Percentiles rank a stretch among this genome's conserved stretches.
phyloP scores from a whole-genome alignment of 2,888 invertebrate species.

The Drosophila melanosoma region DNA sequence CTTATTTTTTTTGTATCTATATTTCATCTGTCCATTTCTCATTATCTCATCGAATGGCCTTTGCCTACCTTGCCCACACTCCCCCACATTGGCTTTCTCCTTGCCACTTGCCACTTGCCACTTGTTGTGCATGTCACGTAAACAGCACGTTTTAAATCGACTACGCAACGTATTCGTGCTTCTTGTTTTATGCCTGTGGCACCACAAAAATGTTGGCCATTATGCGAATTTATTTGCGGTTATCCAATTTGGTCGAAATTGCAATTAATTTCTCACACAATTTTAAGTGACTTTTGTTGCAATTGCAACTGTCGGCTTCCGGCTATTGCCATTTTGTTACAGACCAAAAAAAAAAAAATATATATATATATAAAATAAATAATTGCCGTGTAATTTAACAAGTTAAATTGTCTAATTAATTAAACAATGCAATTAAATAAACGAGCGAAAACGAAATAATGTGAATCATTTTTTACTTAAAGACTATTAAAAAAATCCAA shows the following conservation, averaged over 20 bases:
- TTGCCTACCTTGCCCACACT: no score
- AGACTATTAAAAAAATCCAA: conserved; percentile 41
- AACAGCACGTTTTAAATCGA: conserved; percentile 37
- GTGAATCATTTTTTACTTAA: conserved; percentile 28
- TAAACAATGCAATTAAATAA: neutral
- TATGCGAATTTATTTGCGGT: conserved; percentile 64
- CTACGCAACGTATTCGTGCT: conserved; percentile 14
- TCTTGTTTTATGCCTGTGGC: conserved; percentile 11
- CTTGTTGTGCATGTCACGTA: conserved; percentile 32
- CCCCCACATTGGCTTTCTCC: neutral
- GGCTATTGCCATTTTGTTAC: conserved; percentile 14
- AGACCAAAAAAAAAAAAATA: neutral
- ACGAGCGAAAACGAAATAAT: neutral
- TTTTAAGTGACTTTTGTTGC: conserved; percentile 54
- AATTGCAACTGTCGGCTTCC: conserved; percentile 3
- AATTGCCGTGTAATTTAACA: conserved; percentile 16
- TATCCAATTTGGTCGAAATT: conserved; percentile 63
- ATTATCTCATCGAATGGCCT: neutral
- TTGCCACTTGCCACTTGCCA: neutral
- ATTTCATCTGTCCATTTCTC: neutral
- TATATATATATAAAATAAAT: neutral
- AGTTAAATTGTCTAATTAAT: conserved; percentile 23
- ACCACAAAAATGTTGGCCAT: conserved; percentile 46
- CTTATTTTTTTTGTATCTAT: neutral
- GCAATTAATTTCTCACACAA: conserved; percentile 73